Evolutionary conservation across 2,113 vertebrate genomes (phyloP), one percentile per base, ranked within the genome.

Genomic region (Melospiza georgiana): DNA sequence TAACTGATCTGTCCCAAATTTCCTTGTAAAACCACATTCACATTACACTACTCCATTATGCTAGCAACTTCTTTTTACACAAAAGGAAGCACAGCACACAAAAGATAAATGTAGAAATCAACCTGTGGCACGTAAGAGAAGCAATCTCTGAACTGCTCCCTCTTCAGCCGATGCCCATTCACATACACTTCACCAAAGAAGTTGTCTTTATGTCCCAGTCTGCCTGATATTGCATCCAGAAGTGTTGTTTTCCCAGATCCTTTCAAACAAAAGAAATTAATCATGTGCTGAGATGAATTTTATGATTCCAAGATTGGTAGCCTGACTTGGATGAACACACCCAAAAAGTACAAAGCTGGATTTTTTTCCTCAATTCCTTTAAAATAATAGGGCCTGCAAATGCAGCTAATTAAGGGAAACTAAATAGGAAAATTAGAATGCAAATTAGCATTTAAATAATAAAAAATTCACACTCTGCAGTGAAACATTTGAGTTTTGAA

Each of bases 61-160:
- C 6, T 24, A 51, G 10, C 28, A 86, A 66, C 7, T 27, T 57
- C 58, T 58, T 46, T 76, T 85, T 21, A 52, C 8, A 24, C 16
- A 35, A 88, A 59, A 83, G 61, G 23, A 90, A 80, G 25, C 18
- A 69, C 8, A 31, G 16, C 11, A 62, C 25, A 72, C 44, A 83
- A 49, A 77, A 88, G 77, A 84, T 33, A 54, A 81, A 90, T 4
- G 15, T 10, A n/a, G 25, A 80, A 51, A 72, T 95, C 46, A 96
- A 99, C 99, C 99, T 99, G 99, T 90, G 98, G 98, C 28, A 99
- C 98, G 0, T 99, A 99, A 68, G 99, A 99, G 97, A 99, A 99
- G 84, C 99, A 99, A 95, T 99, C 98, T 97, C 98, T 98, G 96
- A 99, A 99, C 95, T 99, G 97, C 4, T 98, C 98, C 81, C 95